phyloP scores from a whole-genome alignment of 2,888 invertebrate genomes.

The Ectropis crepuscularia region DNA sequence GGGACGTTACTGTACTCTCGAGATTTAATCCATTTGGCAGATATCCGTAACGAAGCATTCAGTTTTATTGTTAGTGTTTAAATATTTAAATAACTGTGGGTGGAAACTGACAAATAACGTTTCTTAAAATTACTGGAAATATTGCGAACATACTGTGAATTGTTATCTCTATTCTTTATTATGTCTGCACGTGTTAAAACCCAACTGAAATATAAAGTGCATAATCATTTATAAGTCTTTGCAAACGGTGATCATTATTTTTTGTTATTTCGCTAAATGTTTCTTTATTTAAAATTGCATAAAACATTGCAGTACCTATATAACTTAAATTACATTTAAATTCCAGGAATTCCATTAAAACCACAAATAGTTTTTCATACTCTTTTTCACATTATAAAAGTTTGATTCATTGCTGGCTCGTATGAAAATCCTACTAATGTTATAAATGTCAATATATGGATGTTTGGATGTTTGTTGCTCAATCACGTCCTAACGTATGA shows the following conservation, averaged over 20 bases:
- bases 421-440: too few species aligned
- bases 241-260: background rate
- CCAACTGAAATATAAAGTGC: conserved; percentile 24
- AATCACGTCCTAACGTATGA: too few species aligned
- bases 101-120: conserved; percentile 46
- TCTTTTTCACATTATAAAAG: too few species aligned
- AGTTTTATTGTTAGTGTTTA: conserved; percentile 45
- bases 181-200: conserved; percentile 12
- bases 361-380: too few species aligned
- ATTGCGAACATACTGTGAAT: conserved; percentile 19
- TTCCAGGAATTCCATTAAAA: too few species aligned
- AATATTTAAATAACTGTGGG: conserved; percentile 47
- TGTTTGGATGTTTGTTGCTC: too few species aligned
- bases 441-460: too few species aligned
- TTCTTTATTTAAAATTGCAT: background rate
- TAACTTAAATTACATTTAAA: too few species aligned
- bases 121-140: conserved; percentile 21
- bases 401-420: too few species aligned
- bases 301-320: too few species aligned
- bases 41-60: conserved; percentile 36
- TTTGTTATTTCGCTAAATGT: background rate
- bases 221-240: background rate
- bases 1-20: conserved; percentile 44
- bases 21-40: conserved; percentile 58
- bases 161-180: conserved; percentile 15